Evolutionary conservation across 2,113 vertebrate genomes (phyloP).

Genomic region (Psettodes erumei): DNA sequence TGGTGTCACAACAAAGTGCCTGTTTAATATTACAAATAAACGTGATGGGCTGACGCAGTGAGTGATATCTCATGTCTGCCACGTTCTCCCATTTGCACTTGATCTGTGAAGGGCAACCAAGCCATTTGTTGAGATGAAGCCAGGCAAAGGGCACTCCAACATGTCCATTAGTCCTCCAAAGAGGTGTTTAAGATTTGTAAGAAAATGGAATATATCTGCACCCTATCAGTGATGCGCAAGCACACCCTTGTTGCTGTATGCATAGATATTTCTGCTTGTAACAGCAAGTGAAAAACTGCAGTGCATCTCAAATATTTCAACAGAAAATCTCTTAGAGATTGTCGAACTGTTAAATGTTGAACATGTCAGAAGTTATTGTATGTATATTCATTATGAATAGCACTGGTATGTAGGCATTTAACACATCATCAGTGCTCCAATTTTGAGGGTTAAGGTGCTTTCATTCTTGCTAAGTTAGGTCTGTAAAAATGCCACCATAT

Average conservation of each 20-base stretch:
- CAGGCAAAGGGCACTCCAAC: constrained; percentile 13
- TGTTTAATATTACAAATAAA: constrained; percentile 30
- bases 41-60: not conserved
- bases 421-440: not conserved
- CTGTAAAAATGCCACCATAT: not conserved
- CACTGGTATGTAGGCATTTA: not conserved
- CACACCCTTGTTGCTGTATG: not conserved
- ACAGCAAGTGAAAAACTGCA: not conserved
- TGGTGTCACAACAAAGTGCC: constrained; percentile 10
- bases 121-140: constrained; percentile 39
- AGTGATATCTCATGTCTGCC: constrained; percentile 14
- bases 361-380: not conserved
- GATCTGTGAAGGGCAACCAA: constrained; percentile 20
- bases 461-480: not conserved
- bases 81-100: constrained; percentile 36
- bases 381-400: constrained; percentile 4
- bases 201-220: constrained; percentile 13
- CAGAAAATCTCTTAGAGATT: not conserved
- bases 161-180: constrained; percentile 34
- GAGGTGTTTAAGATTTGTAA: constrained; percentile 18
- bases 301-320: not conserved
- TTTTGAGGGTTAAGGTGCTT: not conserved
- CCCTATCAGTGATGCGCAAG: not conserved
- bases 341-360: not conserved
- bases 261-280: not conserved